These are phyloP conservation scores for Oenanthe melanoleuca DNA, from an alignment of 2,113 vertebrate genomes.

Conservation along the genomic window DNA sequence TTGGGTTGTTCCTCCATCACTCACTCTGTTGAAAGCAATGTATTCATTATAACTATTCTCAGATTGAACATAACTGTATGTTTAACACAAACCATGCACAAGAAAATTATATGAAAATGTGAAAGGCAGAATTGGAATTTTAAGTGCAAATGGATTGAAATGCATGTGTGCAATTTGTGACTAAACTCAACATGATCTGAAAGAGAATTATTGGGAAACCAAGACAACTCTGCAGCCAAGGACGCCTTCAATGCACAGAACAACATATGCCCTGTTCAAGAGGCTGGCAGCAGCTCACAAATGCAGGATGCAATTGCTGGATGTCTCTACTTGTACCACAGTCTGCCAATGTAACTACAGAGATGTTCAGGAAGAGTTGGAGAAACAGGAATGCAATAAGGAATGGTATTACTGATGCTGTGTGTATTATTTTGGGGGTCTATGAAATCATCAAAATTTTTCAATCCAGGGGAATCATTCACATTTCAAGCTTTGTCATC, in stretches of 20 bases:
- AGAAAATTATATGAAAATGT: neutral
- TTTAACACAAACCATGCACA: neutral
- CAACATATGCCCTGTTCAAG: fast-evolving
- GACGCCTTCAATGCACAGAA: neutral
- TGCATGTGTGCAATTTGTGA: neutral
- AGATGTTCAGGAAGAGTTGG: neutral
- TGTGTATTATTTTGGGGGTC: neutral
- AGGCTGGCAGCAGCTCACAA: neutral
- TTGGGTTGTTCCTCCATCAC: neutral
- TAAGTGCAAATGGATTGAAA: neutral
- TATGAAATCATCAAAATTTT: neutral
- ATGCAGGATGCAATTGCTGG: neutral
- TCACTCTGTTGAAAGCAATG: neutral
- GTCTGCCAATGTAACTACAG: neutral
- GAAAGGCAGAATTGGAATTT: neutral
- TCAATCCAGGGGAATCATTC: neutral
- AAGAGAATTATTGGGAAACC: neutral
- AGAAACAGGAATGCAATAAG: neutral
- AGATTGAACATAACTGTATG: neutral
- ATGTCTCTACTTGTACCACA: neutral
- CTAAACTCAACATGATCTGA: neutral
- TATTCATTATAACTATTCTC: neutral
- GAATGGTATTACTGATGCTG: neutral
- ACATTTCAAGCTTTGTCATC: neutral
- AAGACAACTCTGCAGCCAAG: neutral